Evolutionary conservation across 1,140 invertebrate species (phyloP), one percentile per base, ranked within the genome.

Genomic region (Drosophila ohnishii): DNA sequence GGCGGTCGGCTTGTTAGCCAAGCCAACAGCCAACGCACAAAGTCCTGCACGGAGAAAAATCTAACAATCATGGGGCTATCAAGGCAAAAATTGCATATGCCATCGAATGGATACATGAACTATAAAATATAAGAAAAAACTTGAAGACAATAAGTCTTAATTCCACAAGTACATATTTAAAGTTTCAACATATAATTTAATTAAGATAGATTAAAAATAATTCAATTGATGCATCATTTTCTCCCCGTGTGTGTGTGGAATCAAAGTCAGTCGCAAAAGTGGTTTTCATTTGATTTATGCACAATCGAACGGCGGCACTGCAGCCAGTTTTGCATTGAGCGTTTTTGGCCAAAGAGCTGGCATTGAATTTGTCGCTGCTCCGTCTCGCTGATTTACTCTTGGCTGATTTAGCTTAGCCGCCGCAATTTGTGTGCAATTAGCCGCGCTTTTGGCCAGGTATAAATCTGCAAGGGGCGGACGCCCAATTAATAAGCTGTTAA

Each of bases 381-480:
- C 37, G 57, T 39, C 56, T 40, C 25, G 40, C 55, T 71, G 73
- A 25, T 3, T 55, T 55, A 25, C 51, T 55, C 34, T 25, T 37
- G 32, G 58, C 58, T 71, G 78, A 64, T 45, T 57, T 55, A 39
- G 57, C 74, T 60, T 73, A 58, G 58, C 56, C 50, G 42, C 30
- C 59, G 69, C 79, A 82, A 82, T 82, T 82, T 82, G 79, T 82
- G 51, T 64, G 74, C 79, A 82, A 82, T 82, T 82, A 82, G 79
- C 64, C 37, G 79, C 50, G 25, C 32, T 48, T 35, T 47, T 65
- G 44, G 56, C 63, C 48, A 69, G 39, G 64, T 78, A 74, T 78
- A 82, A 82, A 82, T 82, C 75, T 69, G 75, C 64, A 75, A 82
- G 48, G 76, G 79, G 79, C 79, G 79, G 69, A 14, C 51, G 40